Conservation (phyloP, 2,113 vertebrate genomes). For the Microcebus murinus region DNA sequence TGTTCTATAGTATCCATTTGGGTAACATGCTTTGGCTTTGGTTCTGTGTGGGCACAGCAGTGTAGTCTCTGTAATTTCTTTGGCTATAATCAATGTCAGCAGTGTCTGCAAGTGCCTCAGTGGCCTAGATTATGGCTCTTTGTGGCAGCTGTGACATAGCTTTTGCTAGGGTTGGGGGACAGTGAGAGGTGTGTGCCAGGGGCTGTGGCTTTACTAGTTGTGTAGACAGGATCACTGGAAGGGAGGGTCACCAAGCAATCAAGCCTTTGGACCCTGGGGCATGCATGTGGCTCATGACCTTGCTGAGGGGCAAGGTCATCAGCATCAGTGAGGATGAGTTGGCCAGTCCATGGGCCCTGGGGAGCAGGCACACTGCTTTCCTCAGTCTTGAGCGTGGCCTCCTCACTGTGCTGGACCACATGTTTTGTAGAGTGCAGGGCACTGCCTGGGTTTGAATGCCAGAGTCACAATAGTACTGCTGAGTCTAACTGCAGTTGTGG, state of each 20-base stretch:
- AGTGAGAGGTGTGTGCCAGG: neutral
- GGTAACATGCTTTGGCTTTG: neutral
- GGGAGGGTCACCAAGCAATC: neutral
- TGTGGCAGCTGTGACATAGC: neutral
- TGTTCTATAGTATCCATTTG: neutral
- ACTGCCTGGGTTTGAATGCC: neutral
- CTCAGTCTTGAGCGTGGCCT: neutral
- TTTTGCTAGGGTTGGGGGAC: neutral
- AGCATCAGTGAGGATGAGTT: neutral
- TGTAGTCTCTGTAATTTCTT: neutral
- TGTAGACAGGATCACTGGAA: neutral
- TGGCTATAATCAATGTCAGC: neutral
- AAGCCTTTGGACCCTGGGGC: neutral
- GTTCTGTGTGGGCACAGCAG: neutral
- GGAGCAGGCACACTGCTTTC: neutral
- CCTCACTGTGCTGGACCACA: neutral
- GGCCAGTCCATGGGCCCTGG: neutral
- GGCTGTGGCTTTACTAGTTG: neutral
- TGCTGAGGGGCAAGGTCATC: neutral
- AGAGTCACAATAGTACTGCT: neutral
- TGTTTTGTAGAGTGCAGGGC: neutral
- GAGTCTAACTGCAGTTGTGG: neutral
- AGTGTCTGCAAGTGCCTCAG: neutral
- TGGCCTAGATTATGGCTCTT: neutral
- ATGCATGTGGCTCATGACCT: neutral